Percentiles rank a stretch among this genome's conserved stretches.
These are phyloP conservation scores for Takifugu bimaculatus DNA, from an alignment of 2,113 vertebrate species.

Conservation along the genomic window DNA sequence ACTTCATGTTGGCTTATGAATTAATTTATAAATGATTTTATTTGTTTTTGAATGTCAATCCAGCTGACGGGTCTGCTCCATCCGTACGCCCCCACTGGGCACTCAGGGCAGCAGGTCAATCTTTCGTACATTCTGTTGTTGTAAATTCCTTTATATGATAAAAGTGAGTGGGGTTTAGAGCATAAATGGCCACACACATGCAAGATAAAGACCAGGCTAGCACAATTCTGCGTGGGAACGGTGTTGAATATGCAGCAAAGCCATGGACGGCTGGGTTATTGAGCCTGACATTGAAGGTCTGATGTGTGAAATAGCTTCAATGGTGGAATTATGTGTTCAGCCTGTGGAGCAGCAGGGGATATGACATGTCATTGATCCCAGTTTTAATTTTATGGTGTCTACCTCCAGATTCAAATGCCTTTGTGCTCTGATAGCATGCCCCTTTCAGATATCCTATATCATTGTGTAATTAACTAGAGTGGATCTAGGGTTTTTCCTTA, in stretches of 20 bases:
- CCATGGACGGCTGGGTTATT: constrained; percentile 61
- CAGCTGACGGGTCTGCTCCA: too few relatives aligned
- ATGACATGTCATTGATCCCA: constrained; percentile 74
- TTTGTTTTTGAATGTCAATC: too few relatives aligned
- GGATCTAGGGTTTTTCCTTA: constrained; percentile 22
- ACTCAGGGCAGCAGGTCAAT: too few relatives aligned
- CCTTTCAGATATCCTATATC: constrained; percentile 69
- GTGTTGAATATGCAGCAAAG: constrained; percentile 30
- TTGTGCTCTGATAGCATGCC: constrained; percentile 44
- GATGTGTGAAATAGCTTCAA: constrained; percentile 60
- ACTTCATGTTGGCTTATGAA: too few relatives aligned
- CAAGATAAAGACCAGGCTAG: too few relatives aligned
- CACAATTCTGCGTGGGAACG: constrained; percentile 21
- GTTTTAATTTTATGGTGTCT: constrained; percentile 78
- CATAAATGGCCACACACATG: too few relatives aligned
- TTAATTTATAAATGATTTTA: too few relatives aligned
- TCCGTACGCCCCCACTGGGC: too few relatives aligned
- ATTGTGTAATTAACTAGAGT: constrained; percentile 62
- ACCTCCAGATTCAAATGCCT: constrained; percentile 67
- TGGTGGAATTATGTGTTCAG: constrained; percentile 67
- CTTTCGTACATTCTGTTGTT: too few relatives aligned
- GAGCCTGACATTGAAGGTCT: constrained; percentile 48
- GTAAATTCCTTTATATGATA: too few relatives aligned
- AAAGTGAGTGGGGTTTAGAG: too few relatives aligned
- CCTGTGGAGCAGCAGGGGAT: constrained; percentile 56